phyloP scores from a whole-genome alignment of 2,888 invertebrate genomes.

The Plebejus argus region DNA sequence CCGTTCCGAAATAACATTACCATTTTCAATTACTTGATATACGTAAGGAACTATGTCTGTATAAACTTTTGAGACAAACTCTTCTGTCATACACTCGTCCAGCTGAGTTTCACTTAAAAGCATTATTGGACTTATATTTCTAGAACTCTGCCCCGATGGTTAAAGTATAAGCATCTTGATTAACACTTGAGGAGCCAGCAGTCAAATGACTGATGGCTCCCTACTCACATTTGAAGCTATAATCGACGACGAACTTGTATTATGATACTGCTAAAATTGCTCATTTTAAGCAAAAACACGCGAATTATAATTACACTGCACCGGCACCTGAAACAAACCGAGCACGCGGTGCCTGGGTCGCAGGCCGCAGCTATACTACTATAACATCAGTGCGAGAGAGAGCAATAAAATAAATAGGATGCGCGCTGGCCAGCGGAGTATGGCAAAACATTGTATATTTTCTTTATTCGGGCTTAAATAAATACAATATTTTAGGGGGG shows the following conservation, averaged over 20 bases:
- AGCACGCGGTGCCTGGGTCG: too few relatives aligned
- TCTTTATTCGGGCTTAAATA: not conserved
- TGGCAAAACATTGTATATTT: not conserved
- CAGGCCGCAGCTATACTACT: too few relatives aligned
- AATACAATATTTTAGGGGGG: too few relatives aligned
- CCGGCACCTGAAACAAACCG: too few relatives aligned
- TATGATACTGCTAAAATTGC: not conserved
- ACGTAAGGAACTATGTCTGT: not conserved
- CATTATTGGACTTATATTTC: slow-evolving; percentile 1
- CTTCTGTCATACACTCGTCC: not conserved
- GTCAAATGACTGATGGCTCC: too few relatives aligned
- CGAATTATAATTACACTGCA: too few relatives aligned
- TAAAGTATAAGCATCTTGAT: not conserved
- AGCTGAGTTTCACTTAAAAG: not conserved
- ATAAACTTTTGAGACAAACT: not conserved
- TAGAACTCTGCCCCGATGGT: not conserved
- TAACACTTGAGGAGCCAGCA: not conserved
- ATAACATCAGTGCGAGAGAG: not conserved
- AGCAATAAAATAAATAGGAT: slow-evolving; percentile 6
- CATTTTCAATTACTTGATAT: slow-evolving; percentile 20
- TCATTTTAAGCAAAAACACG: not conserved
- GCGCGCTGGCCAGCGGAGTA: slow-evolving; percentile 5
- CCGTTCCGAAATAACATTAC: slow-evolving; percentile 21
- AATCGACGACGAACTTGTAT: not conserved
- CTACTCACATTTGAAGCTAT: not conserved